These are phyloP conservation scores for Paratrypauchen microcephalus DNA, from an alignment of 2,797 vertebrate species.

Conservation along the genomic window DNA sequence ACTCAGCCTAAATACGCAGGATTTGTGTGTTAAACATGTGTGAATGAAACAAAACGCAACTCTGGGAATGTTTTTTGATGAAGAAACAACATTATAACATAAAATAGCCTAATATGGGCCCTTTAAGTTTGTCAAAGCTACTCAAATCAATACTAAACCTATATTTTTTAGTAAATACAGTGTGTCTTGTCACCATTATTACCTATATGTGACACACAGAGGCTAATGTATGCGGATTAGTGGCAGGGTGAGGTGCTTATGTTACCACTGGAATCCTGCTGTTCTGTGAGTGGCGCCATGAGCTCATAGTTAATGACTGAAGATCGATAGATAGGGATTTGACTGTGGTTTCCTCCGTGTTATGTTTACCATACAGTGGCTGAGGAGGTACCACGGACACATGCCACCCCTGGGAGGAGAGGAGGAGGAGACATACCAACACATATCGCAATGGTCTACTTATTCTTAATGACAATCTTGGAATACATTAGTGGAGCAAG, in stretches of 20 bases:
- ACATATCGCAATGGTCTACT: conserved; percentile 37
- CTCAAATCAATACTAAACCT: background rate
- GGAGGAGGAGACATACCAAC: conserved; percentile 46
- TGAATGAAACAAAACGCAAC: too few relatives aligned
- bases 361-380: conserved; percentile 66
- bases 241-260: conserved; percentile 61
- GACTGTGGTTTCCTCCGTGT: conserved; percentile 77
- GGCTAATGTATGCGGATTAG: conserved; percentile 64
- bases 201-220: conserved; percentile 69
- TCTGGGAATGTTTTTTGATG: too few relatives aligned
- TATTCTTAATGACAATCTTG: conserved; percentile 46
- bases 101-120: too few relatives aligned
- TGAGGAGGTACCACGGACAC: conserved; percentile 61
- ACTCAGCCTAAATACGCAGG: too few relatives aligned
- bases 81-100: too few relatives aligned
- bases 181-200: conserved; percentile 55
- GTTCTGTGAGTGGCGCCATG: conserved; percentile 76
- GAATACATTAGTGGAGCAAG: conserved; percentile 33
- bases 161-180: background rate
- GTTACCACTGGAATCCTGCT: conserved; percentile 69
- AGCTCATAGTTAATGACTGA: conserved; percentile 80
- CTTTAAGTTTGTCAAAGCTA: background rate
- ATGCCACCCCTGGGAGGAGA: conserved; percentile 53
- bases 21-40: too few relatives aligned
- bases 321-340: conserved; percentile 78